A percentile compares a stretch with the other conserved stretches of the same genome.
phyloP scores from a whole-genome alignment of 1,140 invertebrate species.

The Drosophila nigromelanica region DNA sequence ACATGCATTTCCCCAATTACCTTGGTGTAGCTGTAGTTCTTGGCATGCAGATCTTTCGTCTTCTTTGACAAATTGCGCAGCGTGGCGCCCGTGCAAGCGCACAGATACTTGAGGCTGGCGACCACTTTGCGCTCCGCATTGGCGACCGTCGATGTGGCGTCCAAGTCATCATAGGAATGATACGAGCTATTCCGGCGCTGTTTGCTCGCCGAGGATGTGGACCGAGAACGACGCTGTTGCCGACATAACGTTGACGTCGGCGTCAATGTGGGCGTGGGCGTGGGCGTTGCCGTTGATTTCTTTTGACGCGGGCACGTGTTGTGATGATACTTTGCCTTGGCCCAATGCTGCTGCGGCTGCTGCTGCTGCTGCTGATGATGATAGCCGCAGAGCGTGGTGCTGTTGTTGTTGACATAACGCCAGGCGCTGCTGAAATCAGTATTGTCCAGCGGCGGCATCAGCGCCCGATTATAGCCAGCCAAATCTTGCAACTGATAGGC shows the following conservation, averaged over 20 bases:
- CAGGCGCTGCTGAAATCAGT: conserved; percentile 62
- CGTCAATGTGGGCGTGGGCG: conserved; percentile 20
- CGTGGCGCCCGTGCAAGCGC: conserved; percentile 78
- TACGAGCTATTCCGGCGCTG: conserved; percentile 71
- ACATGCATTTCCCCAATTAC: conserved; percentile 56
- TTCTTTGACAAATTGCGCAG: conserved; percentile 79
- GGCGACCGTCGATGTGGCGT: conserved; percentile 61
- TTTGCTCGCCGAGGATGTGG: conserved; percentile 54
- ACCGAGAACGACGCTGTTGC: conserved; percentile 48
- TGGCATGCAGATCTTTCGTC: conserved; percentile 80
- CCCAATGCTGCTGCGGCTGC: conserved; percentile 26
- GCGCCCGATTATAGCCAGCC: conserved; percentile 63
- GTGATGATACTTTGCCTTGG: conserved; percentile 55
- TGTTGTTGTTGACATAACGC: conserved; percentile 71
- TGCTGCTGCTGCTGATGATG: conserved; percentile 38
- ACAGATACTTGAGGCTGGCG: conserved; percentile 76
- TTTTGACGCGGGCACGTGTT: conserved; percentile 70
- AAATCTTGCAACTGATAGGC: conserved; percentile 74
- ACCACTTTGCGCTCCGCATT: conserved; percentile 77
- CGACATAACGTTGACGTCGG: conserved; percentile 35
- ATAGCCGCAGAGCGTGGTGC: conserved; percentile 50
- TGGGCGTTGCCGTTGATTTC: conserved; percentile 38
- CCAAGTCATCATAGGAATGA: conserved; percentile 77
- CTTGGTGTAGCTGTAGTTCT: conserved; percentile 80
- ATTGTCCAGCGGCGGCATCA: conserved; percentile 71